Conservation (phyloP, 2,113 vertebrate genomes). For the Aptenodytes patagonicus region DNA sequence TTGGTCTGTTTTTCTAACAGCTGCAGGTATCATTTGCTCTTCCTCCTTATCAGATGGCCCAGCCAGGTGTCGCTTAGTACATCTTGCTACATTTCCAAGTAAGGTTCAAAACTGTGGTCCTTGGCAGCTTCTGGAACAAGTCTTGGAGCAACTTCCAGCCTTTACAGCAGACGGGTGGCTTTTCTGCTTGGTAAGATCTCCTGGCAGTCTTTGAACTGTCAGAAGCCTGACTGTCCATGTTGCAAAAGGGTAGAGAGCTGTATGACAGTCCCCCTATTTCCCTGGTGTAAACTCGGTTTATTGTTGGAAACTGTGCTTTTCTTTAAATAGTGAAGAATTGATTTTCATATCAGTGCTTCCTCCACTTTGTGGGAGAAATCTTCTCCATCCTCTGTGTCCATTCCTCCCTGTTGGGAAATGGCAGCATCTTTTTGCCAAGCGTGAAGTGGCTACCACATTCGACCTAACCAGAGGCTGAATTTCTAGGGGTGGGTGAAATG, state of each 20-base stretch:
- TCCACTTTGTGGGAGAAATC: not conserved
- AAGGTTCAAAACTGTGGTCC: not conserved
- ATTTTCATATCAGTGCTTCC: not conserved
- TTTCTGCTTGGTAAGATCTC: not conserved
- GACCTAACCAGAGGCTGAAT: not conserved
- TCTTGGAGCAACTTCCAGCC: not conserved
- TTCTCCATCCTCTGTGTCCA: not conserved
- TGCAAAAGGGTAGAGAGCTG: not conserved
- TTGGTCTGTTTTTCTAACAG: not conserved
- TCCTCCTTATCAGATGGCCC: not conserved
- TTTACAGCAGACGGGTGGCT: not conserved
- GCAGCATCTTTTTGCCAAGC: not conserved
- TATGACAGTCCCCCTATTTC: not conserved
- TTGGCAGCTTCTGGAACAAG: not conserved
- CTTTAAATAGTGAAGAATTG: not conserved
- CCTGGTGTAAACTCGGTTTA: not conserved
- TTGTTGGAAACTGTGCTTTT: not conserved
- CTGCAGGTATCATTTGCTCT: not conserved
- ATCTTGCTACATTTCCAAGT: not conserved
- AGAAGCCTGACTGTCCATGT: not conserved
- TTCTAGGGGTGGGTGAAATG: not conserved
- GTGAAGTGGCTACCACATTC: fast-evolving
- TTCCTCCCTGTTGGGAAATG: not conserved
- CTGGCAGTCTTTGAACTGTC: not conserved
- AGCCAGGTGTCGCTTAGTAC: not conserved